Evolutionary conservation across 2,797 vertebrate genomes (phyloP), one percentile per base, ranked within the genome.

Genomic region (Enteromius radiatus): DNA sequence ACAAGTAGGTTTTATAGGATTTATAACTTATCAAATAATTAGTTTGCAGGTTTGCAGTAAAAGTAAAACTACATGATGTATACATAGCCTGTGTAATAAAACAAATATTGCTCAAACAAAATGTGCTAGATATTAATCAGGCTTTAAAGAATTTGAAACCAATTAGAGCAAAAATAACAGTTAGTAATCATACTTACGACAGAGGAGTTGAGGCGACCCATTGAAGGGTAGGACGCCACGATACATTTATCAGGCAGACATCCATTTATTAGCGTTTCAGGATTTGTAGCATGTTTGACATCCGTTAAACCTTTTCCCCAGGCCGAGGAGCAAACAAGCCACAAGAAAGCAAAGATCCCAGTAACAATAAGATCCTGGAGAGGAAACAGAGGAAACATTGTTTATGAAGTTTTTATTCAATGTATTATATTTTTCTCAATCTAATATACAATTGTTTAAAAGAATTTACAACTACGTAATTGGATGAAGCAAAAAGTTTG

Each of bases 291-390:
- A 14, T 91, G 88, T 89, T 99, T 98, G 76, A 98, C 91, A 19
- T 99, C 97, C 0, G 93, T 96, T 85, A 98, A 92, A 64, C 96
- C 97, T 88, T 98, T 98, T 79, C 93, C 97, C 97, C 97, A 98
- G 1, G 97, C 97, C 0, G 97, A 96, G 41, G 97, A 97, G 0
- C 96, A 97, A 86, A 98, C 97, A 75, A 98, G 93, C 97, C 97
- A 99, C 86, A 99, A 93, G 93, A 99, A 97, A 76, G 97, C 93
- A 69, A 99, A 99, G 86, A 90, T 93, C 36, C 94, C 94, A 0
- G 97, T 98, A 89, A 98, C 43, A 17, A 96, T 88, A 88, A 99
- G 95, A 91, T 99, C 98, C 98, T 98, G 82, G 31, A 11, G 83
- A 54, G 74, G 67, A 84, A 65, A 67, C 28, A 65, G 54, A 61